Evolutionary conservation across 2,888 invertebrate genomes (phyloP).

Genomic region (Nemotelus pantherinus): DNA sequence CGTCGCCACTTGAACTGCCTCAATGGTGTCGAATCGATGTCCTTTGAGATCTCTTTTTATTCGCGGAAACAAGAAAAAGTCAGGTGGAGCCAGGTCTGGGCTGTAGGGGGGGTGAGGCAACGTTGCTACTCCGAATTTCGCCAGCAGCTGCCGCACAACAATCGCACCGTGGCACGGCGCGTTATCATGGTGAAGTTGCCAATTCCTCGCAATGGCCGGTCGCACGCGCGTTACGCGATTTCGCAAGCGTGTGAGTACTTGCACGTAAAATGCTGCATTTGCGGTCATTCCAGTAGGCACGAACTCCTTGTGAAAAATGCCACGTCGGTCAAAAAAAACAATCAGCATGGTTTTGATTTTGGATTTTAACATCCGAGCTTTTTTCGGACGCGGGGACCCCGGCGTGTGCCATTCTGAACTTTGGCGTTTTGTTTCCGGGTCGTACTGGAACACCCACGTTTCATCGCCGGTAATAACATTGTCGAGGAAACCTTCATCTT

Average conservation of each 20-base stretch:
- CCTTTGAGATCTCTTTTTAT: neutral
- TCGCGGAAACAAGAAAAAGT: constrained; percentile 4
- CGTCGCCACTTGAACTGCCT: neutral
- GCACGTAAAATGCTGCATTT: too few species aligned
- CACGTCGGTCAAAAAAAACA: too few species aligned
- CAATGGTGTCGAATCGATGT: neutral
- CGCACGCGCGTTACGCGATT: neutral
- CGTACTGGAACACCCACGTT: too few species aligned
- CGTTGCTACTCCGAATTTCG: neutral
- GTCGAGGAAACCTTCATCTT: too few species aligned
- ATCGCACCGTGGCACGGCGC: neutral
- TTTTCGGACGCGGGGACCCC: too few species aligned
- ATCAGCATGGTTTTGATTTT: too few species aligned
- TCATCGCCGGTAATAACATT: too few species aligned
- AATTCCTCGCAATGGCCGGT: neutral
- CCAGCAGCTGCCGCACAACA: constrained; percentile 5
- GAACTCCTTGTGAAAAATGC: too few species aligned
- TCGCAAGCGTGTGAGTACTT: neutral
- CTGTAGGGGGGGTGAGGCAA: neutral
- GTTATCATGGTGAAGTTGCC: neutral
- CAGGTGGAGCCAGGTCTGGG: neutral
- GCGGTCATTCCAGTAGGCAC: too few species aligned
- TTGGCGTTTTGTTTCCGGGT: too few species aligned
- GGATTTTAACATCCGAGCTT: too few species aligned
- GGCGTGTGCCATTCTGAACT: too few species aligned